phyloP scores from a whole-genome alignment of 2,113 vertebrate genomes.

The Phyllostomus discolor region DNA sequence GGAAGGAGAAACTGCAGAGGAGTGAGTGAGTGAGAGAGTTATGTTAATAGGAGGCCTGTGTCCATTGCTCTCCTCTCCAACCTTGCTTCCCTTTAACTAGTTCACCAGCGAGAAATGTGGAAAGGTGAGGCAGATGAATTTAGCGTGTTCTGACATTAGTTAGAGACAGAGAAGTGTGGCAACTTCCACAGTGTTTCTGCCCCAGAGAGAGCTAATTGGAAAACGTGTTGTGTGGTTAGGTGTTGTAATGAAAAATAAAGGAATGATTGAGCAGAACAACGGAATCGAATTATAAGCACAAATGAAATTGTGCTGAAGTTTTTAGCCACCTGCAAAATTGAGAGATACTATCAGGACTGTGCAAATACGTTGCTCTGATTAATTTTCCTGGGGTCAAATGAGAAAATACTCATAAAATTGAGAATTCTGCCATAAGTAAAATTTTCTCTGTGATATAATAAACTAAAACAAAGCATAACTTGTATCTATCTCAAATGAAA shows the following conservation, averaged over 20 bases:
- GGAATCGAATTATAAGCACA: slow-evolving; percentile 45
- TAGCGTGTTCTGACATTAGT: slow-evolving; percentile 37
- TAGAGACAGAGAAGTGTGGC: background rate
- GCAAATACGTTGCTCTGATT: slow-evolving; percentile 48
- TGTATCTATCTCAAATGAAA: background rate
- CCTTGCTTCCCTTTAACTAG: background rate
- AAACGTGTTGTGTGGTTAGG: slow-evolving; percentile 44
- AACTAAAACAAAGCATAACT: slow-evolving; percentile 17
- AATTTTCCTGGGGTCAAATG: slow-evolving; percentile 57
- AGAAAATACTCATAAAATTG: slow-evolving; percentile 61
- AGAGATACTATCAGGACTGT: slow-evolving; percentile 47
- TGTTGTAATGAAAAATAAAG: slow-evolving; percentile 55
- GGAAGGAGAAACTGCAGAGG: background rate
- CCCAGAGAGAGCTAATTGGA: slow-evolving; percentile 41
- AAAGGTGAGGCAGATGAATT: background rate
- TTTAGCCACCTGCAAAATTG: slow-evolving; percentile 56
- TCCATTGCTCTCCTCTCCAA: background rate
- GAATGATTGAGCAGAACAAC: background rate
- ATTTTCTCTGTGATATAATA: slow-evolving; percentile 25
- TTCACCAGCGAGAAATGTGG: slow-evolving; percentile 15
- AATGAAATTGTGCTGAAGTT: slow-evolving; percentile 28
- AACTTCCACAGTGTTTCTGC: background rate
- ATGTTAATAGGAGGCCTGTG: background rate
- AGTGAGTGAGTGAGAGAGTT: background rate
- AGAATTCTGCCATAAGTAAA: slow-evolving; percentile 17